Base-by-base conservation (phyloP, 2,113 vertebrate genomes). In the Protomyctophum bolini region DNA sequence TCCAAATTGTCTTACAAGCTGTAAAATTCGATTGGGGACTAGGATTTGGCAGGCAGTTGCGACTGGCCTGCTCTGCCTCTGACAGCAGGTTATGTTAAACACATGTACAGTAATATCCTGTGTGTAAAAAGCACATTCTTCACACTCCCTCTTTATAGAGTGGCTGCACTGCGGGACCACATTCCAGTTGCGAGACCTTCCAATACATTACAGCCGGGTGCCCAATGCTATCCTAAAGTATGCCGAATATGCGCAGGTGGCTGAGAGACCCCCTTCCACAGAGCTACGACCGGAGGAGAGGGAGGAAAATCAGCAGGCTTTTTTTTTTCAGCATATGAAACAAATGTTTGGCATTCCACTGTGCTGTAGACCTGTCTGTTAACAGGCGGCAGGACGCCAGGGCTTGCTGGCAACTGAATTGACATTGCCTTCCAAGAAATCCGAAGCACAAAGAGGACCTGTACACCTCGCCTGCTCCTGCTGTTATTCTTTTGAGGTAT, bases 331-430 rank as follows among this genome's bases (percentile, higher is more conserved):
- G 75, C 85, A 85, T 87, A 85, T 87, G 86, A 91, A 87, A 86
- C 72, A 83, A 87, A 90, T 90, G 84, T 86, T 87, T 92, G 75
- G 85, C 79, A 93, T 91, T 93, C 91, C 91, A 75, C 47, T 15
- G 77, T 71, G 89, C 86, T 87, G 88, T 83, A 84, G 87, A 85
- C 79, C 78, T 84, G 85, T 87, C 83, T 82, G 88, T 86, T 87
- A 83, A 72, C 69, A 65, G 82, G 59, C 76, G 60, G 76, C 75
- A 57, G 57, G 45, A 47, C 10, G 75, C 87, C 88, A 86, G 81
- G 74, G 74, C 79, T 85, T 67, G 80, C 71, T 87, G 79, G 85
- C 83, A 70, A 77, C 66, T 50, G 58, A 85, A 81, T 85, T 74
- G 75, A 85, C 73, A 55, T 21, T 48, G 65, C 78, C 71, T 60